Conservation (phyloP, 2,113 vertebrate genomes). For the Todiramphus saurophagus region DNA sequence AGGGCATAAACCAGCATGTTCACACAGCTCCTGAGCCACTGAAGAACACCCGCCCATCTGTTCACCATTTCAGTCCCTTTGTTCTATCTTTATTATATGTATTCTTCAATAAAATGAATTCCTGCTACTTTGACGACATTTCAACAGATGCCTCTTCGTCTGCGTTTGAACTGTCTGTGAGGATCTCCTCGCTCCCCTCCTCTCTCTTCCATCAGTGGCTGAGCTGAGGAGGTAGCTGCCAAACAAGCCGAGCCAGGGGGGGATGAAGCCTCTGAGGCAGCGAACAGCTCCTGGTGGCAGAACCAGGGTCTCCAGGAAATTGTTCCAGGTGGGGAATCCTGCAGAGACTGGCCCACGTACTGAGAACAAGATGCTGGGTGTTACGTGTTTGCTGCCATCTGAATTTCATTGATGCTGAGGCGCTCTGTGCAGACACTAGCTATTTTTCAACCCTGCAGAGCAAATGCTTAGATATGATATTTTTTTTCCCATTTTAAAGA, state of each 20-base stretch:
- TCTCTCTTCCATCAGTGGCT: not conserved
- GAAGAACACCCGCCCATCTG: constrained; percentile 76
- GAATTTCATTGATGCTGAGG: not conserved
- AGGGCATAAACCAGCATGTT: constrained; percentile 62
- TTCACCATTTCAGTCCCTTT: constrained; percentile 70
- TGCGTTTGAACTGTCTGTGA: constrained; percentile 35
- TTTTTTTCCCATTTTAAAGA: not conserved
- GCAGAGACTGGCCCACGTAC: not conserved
- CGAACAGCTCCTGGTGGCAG: not conserved
- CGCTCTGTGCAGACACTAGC: not conserved
- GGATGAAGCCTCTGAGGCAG: not conserved
- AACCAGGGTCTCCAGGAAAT: not conserved
- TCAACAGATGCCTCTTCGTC: constrained; percentile 37
- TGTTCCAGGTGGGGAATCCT: not conserved
- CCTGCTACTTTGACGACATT: constrained; percentile 47
- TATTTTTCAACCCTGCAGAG: not conserved
- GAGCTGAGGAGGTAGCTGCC: not conserved
- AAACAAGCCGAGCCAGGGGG: not conserved
- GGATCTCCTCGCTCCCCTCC: constrained; percentile 11
- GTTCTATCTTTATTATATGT: constrained; percentile 65
- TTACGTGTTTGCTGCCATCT: not conserved
- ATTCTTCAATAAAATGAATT: constrained; percentile 54
- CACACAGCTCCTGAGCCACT: constrained; percentile 65
- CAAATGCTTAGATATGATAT: not conserved
- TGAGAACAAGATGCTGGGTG: not conserved